Conservation (phyloP, 2,797 vertebrate species). For the Nannoperca obscura region DNA sequence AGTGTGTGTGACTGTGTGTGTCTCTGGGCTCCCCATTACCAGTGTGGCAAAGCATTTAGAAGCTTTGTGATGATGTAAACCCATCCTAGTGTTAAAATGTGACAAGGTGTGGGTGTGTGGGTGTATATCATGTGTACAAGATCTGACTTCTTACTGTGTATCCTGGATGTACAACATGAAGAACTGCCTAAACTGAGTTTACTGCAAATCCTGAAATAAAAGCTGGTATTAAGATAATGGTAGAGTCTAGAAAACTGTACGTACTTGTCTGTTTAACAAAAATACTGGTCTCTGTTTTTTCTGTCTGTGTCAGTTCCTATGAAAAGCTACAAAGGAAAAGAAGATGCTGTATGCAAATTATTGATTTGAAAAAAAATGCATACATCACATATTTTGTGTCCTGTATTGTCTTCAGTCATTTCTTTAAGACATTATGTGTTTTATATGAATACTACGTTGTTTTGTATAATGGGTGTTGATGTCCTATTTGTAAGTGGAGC, state of each 20-base stretch:
- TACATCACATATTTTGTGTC: no score
- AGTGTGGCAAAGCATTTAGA: slow-evolving; percentile 59
- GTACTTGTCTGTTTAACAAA: neutral
- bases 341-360: no score
- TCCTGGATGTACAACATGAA: neutral
- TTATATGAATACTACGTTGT: neutral
- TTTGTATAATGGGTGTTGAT: neutral
- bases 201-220: neutral
- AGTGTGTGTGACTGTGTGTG: slow-evolving; percentile 44
- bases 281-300: neutral
- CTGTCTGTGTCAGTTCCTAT: neutral
- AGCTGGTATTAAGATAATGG: neutral
- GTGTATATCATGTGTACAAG: neutral
- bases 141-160: neutral
- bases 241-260: neutral
- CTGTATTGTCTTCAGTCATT: neutral
- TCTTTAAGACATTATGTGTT: neutral
- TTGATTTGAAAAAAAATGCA: no score
- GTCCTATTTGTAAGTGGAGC: neutral
- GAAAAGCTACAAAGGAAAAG: neutral
- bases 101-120: slow-evolving; percentile 29
- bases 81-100: slow-evolving; percentile 44
- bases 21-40: slow-evolving; percentile 64
- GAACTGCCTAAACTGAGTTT: neutral
- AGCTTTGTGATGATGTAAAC: slow-evolving; percentile 50